phyloP scores from a whole-genome alignment of 2,113 vertebrate genomes.

The Helogale parvula region DNA sequence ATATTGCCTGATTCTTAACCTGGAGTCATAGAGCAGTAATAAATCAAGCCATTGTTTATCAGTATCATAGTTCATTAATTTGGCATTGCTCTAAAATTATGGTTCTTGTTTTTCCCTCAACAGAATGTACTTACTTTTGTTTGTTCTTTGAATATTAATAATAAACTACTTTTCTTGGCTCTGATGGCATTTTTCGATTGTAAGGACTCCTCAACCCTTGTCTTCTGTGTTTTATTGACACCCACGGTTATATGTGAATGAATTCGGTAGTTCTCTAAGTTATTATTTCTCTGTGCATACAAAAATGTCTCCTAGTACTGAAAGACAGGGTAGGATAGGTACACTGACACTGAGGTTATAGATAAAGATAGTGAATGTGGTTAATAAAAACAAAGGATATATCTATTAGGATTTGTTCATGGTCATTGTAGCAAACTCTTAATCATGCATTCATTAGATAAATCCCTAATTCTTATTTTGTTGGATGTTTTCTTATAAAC shows the following conservation, averaged over 20 bases:
- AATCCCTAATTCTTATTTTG: constrained; percentile 31
- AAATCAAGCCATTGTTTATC: not conserved
- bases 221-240: not conserved
- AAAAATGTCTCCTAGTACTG: not conserved
- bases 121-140: not conserved
- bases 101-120: not conserved
- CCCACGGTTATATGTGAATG: not conserved
- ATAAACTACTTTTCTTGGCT: not conserved
- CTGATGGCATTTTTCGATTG: constrained; percentile 12
- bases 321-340: not conserved
- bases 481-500: constrained; percentile 20
- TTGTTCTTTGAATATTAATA: constrained; percentile 43
- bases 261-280: not conserved
- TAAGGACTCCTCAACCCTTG: not conserved
- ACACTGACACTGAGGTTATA: not conserved
- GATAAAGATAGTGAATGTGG: not conserved
- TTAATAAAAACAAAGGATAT: not conserved
- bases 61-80: not conserved
- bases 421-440: constrained; percentile 11
- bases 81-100: not conserved
- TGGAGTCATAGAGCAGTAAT: not conserved
- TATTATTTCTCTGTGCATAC: not conserved
- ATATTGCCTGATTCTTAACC: not conserved
- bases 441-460: constrained; percentile 3
- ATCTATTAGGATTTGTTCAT: not conserved